phyloP scores from a whole-genome alignment of 2,113 vertebrate genomes.

The Triplophysa dalaica region DNA sequence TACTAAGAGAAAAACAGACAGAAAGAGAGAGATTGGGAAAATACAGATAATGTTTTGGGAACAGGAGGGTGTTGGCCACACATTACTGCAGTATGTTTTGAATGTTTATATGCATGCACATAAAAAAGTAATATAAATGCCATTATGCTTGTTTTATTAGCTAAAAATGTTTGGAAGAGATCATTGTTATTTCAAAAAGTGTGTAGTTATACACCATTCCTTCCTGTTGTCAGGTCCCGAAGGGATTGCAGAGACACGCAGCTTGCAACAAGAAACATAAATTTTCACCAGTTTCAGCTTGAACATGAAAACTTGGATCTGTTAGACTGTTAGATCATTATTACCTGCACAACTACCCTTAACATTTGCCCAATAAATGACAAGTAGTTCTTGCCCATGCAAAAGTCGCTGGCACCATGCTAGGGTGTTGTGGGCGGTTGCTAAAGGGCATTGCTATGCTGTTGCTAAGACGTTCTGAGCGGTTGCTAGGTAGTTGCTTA shows the following conservation, averaged over 20 bases:
- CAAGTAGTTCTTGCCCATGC: background rate
- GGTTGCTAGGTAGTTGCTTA: no score
- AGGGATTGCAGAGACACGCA: background rate
- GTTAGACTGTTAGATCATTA: background rate
- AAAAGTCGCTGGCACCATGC: background rate
- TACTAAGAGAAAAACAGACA: conserved; percentile 10
- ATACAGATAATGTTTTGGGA: conserved; percentile 11
- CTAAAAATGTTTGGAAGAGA: background rate
- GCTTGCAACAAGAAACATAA: background rate
- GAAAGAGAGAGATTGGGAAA: background rate
- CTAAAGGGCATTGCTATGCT: background rate
- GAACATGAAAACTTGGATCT: background rate
- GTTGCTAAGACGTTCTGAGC: background rate
- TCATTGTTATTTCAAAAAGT: conserved; percentile 23
- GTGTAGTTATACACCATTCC: background rate
- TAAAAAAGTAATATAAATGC: background rate
- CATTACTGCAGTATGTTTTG: background rate
- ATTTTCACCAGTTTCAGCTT: background rate
- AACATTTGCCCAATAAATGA: background rate
- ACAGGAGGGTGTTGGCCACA: conserved; percentile 17
- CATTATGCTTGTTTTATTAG: background rate
- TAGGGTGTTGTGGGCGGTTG: conserved; percentile 1
- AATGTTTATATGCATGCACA: background rate
- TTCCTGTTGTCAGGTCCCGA: conserved; percentile 4
- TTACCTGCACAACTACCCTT: background rate